Percentiles rank a stretch among this genome's conserved stretches.
Evolutionary conservation across 1,140 invertebrate genomes (phyloP).

Genomic region (Caenorhabditis latens): DNA sequence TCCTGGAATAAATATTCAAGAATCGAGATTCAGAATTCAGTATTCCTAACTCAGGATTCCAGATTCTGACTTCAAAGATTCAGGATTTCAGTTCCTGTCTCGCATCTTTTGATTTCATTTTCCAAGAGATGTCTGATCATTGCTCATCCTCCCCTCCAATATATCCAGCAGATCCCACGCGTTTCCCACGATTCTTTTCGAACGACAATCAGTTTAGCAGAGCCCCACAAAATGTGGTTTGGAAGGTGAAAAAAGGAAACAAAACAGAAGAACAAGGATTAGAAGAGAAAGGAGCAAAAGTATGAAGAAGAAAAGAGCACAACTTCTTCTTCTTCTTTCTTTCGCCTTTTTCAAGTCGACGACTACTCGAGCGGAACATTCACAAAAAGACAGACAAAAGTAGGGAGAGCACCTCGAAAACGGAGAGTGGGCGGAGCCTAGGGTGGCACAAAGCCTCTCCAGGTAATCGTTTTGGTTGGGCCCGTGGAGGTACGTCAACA

Average conservation of each 20-base stretch:
- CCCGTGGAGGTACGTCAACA: constrained; percentile 21
- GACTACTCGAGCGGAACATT: constrained; percentile 53
- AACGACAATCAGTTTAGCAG: constrained; percentile 7
- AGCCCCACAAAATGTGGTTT: not conserved
- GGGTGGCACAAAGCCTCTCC: not conserved
- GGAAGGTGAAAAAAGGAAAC: constrained; percentile 4
- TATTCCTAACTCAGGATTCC: too few species aligned
- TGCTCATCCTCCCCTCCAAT: not conserved
- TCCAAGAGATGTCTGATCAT: not conserved
- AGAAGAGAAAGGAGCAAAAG: constrained; percentile 6
- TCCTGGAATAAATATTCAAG: too few species aligned
- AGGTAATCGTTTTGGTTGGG: constrained; percentile 44
- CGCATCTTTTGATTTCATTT: too few species aligned
- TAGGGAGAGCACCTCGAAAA: not conserved
- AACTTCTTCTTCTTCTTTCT: not conserved
- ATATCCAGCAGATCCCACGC: not conserved
- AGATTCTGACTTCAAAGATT: too few species aligned
- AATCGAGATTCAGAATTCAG: too few species aligned
- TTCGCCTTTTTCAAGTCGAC: not conserved
- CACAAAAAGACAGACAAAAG: constrained; percentile 22
- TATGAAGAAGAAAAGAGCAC: not conserved
- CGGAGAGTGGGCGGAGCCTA: constrained; percentile 10
- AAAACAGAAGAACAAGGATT: constrained; percentile 20
- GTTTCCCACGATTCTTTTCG: constrained; percentile 15
- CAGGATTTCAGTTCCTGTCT: too few species aligned